Evolutionary conservation across 2,797 vertebrate genomes (phyloP).

Genomic region (Pangasius krempfi): DNA sequence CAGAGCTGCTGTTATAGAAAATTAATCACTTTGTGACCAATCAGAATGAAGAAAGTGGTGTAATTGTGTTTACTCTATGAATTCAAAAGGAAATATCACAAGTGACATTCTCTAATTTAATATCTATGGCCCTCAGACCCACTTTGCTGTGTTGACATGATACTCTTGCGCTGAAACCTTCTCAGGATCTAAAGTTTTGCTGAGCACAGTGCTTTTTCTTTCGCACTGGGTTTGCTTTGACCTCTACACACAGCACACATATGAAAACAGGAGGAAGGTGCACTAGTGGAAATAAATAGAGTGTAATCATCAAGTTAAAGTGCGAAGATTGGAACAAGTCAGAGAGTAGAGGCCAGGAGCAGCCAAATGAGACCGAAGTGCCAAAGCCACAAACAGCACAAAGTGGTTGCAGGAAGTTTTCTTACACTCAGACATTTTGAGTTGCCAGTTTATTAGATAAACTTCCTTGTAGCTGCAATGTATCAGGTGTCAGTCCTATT

Average conservation of each 20-base stretch:
- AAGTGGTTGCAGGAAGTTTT: neutral
- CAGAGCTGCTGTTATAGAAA: neutral
- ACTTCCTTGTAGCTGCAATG: neutral
- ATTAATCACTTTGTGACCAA: neutral
- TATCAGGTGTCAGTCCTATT: neutral
- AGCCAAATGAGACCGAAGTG: neutral
- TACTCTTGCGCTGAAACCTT: neutral
- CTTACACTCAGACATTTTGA: neutral
- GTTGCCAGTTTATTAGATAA: neutral
- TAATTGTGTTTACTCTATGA: neutral
- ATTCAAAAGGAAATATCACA: neutral
- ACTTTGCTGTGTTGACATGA: neutral
- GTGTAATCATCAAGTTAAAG: neutral
- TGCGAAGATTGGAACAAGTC: neutral
- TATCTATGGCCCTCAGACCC: neutral
- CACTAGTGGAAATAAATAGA: neutral
- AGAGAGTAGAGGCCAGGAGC: neutral
- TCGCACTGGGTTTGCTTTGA: neutral
- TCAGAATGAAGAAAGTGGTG: neutral
- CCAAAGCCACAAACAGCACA: neutral
- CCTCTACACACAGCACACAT: neutral
- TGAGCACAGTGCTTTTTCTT: neutral
- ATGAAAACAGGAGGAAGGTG: neutral
- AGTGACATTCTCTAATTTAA: neutral
- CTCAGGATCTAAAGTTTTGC: neutral